These are phyloP conservation scores for Macrosteles quadrilineatus DNA, from an alignment of 1,140 invertebrate genomes.

Conservation along the genomic window DNA sequence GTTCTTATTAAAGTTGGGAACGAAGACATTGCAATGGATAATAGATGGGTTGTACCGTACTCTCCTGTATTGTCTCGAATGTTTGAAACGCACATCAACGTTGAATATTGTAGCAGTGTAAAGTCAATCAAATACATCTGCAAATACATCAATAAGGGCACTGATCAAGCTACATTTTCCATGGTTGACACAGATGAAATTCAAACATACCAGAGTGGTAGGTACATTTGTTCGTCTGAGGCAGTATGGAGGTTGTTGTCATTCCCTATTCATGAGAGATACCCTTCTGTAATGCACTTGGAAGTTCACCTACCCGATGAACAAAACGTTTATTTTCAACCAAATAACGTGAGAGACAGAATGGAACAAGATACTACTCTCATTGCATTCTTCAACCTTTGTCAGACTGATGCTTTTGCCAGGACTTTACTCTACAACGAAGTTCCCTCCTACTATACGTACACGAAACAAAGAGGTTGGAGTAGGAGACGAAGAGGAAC, in stretches of 20 bases:
- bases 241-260: constrained; percentile 50
- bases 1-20: background rate
- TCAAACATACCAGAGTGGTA: constrained; percentile 43
- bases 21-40: no score
- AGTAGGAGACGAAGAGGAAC: background rate
- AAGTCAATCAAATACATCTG: constrained; percentile 47
- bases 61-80: background rate
- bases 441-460: background rate
- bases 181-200: constrained; percentile 45
- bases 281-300: background rate
- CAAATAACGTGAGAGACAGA: background rate
- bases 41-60: constrained; percentile 14
- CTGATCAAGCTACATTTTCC: constrained; percentile 49
- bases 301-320: background rate
- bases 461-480: background rate
- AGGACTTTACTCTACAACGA: background rate
- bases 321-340: constrained; percentile 9
- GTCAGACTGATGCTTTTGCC: background rate
- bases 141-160: constrained; percentile 53
- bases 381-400: constrained; percentile 16
- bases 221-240: constrained; percentile 51
- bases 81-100: constrained; percentile 45
- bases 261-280: constrained; percentile 33
- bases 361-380: constrained; percentile 39
- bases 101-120: constrained; percentile 49